Conservation (phyloP, 2,113 vertebrate genomes). For the Cyprinodon tularosa region DNA sequence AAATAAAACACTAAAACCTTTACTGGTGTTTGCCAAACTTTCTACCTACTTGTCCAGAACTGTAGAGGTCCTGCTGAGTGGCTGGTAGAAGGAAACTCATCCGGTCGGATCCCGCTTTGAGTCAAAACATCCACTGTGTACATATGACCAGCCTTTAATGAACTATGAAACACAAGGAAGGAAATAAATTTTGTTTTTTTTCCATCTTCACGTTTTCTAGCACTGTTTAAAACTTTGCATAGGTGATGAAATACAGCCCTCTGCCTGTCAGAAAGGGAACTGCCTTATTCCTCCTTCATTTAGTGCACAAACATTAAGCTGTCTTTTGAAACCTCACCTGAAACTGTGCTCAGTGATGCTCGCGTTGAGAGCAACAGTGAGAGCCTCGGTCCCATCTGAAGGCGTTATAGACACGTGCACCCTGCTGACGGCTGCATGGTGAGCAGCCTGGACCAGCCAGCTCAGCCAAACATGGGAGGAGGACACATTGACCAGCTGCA, state of each 20-base stretch:
- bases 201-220: neutral
- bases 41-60: constrained; percentile 90
- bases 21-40: neutral
- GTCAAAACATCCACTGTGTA: constrained; percentile 86
- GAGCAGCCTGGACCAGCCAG: constrained; percentile 86
- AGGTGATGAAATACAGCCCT: constrained; percentile 4
- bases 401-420: constrained; percentile 86
- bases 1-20: neutral
- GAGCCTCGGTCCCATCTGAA: constrained; percentile 74
- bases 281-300: neutral
- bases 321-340: constrained; percentile 80
- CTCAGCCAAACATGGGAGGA: constrained; percentile 86
- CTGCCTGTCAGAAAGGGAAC: constrained; percentile 20
- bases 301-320: constrained; percentile 26
- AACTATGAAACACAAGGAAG: constrained; percentile 73
- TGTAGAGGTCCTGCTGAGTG: constrained; percentile 83
- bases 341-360: constrained; percentile 85
- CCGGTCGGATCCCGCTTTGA: constrained; percentile 84
- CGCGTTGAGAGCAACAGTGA: constrained; percentile 83
- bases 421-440: constrained; percentile 83
- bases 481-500: constrained; percentile 87
- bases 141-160: constrained; percentile 87
- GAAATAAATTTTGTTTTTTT: neutral
- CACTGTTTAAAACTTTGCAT: neutral
- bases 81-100: constrained; percentile 88